Evolutionary conservation across 2,888 invertebrate species (phyloP), one percentile per base, ranked within the genome.

Genomic region (Torymus texanus): DNA sequence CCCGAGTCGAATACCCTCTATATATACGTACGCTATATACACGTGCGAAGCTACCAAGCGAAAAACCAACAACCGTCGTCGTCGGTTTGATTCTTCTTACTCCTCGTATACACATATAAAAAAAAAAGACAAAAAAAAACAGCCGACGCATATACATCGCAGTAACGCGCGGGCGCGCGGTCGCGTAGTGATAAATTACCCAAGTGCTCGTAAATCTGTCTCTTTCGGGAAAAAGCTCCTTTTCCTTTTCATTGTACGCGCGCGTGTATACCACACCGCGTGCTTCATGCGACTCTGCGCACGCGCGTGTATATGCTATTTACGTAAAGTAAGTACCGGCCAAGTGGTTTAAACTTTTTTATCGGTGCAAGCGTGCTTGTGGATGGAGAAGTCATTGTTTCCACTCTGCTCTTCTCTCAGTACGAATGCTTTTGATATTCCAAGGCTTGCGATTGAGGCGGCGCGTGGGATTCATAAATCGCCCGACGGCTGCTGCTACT

Each of bases 151-250:
- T 24, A 24, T 66, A 53, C 13, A 65, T 51, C 65, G 65, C 65
- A 21, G 21, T 29, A 5, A 4, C 5, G 5, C 29, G 12, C 53
- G 66, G n/a, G n/a, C 21, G 55, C 14, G 55, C 67, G 66, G 51
- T n/a, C 29, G 51, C 21, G 56, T 66, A 16, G 71, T 72, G 78
- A 78, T 72, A 66, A 78, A 78, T 78, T 24, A 55, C 78, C 12
- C 16, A 14, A 5, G 58, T 0, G 67, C 78, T 78, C 78, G 78
- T 78, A 78, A 78, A 78, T 78, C 78, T 67, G 61, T 71, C 78
- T 24, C 51, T 73, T 65, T 11, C 21, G 55, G 53, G 24, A 75
- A 72, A 62, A 72, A 59, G 62, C 66, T 66, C 51, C 65, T 50
- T 75, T 66, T 65, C 66, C 58, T 65, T 74, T 53, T 50, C 63